Percentiles rank a stretch among this genome's conserved stretches.
Evolutionary conservation across 2,113 vertebrate genomes (phyloP).

Genomic region (Alces alces): DNA sequence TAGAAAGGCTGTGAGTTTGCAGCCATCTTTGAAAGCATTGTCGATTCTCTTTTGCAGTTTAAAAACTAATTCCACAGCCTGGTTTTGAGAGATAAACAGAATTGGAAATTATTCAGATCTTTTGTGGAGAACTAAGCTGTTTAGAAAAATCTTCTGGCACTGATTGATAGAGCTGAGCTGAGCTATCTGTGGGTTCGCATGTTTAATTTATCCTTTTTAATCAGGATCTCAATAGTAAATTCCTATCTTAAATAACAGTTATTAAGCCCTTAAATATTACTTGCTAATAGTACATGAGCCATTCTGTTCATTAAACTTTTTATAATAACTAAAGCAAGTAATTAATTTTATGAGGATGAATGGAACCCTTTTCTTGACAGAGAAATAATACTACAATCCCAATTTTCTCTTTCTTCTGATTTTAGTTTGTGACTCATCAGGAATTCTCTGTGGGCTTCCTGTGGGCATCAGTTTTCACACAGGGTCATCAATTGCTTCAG

Average conservation of each 20-base stretch:
- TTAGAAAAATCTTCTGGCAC: conserved; percentile 51
- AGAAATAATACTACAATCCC: neutral
- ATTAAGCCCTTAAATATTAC: neutral
- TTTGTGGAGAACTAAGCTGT: conserved; percentile 10
- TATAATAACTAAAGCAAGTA: conserved; percentile 47
- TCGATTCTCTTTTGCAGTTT: conserved; percentile 47
- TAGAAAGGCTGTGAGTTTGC: conserved; percentile 10
- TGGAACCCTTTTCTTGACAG: neutral
- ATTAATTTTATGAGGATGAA: conserved; percentile 38
- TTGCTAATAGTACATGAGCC: neutral
- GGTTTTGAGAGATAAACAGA: conserved; percentile 64
- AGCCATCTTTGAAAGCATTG: conserved; percentile 45
- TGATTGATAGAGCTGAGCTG: conserved; percentile 33
- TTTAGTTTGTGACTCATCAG: conserved; percentile 19
- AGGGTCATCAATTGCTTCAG: conserved; percentile 10
- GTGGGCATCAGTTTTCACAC: neutral
- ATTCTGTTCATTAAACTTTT: conserved; percentile 8
- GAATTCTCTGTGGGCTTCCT: neutral
- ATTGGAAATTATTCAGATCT: conserved; percentile 52
- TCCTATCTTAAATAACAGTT: conserved; percentile 19
- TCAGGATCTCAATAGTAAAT: conserved; percentile 54
- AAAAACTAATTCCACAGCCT: conserved; percentile 64
- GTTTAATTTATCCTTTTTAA: conserved; percentile 66
- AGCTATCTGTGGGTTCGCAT: conserved; percentile 64
- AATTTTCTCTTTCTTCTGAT: neutral